Percentiles rank a stretch among this genome's conserved stretches.
phyloP scores from a whole-genome alignment of 2,888 invertebrate species.

The Linhomoeus sp. region DNA sequence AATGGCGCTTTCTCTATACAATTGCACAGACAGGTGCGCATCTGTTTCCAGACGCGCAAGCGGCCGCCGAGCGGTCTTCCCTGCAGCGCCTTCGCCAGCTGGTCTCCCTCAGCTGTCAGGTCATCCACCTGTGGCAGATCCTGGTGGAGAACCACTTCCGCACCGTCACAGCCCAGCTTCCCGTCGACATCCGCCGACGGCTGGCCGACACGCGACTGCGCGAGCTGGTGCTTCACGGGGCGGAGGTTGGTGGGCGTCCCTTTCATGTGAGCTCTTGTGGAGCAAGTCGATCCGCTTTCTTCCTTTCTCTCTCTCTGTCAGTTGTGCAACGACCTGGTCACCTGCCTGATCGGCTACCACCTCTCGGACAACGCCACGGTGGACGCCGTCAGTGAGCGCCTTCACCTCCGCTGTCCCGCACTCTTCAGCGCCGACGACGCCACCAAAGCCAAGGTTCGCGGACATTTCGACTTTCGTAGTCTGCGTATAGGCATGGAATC shows the following conservation, averaged over 20 bases:
- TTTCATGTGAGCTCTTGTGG: too few species aligned
- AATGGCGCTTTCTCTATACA: too few species aligned
- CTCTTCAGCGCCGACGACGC: constrained; percentile 87
- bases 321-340: constrained; percentile 47
- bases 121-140: constrained; percentile 76
- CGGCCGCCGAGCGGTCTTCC: too few species aligned
- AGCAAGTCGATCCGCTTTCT: too few species aligned
- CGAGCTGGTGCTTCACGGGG: not conserved
- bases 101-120: constrained; percentile 56
- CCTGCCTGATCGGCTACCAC: constrained; percentile 65
- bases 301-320: constrained; percentile 12
- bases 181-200: constrained; percentile 9
- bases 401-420: constrained; percentile 75
- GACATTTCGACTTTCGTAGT: too few species aligned
- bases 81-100: constrained; percentile 29
- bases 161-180: constrained; percentile 37
- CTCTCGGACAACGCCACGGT: constrained; percentile 84
- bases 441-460: constrained; percentile 69
- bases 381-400: constrained; percentile 62
- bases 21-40: too few species aligned
- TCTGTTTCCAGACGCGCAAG: too few species aligned
- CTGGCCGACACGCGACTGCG: not conserved
- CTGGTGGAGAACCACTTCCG: constrained; percentile 77
- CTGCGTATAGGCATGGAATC: too few species aligned
- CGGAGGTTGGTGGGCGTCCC: not conserved